phyloP scores from a whole-genome alignment of 2,797 vertebrate genomes.

The Pelobates cultripes region DNA sequence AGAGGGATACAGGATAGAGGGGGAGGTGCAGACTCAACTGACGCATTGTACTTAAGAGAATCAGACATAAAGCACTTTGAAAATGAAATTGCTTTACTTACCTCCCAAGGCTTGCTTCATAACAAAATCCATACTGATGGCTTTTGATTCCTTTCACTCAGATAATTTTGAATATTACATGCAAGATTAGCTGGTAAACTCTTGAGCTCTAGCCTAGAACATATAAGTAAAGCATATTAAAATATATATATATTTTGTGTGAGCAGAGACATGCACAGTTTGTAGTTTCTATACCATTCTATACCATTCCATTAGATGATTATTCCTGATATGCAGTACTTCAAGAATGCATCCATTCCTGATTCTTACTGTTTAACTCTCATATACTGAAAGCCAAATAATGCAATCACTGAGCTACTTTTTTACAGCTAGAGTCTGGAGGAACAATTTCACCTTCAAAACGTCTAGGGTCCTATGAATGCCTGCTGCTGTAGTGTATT shows the following conservation, averaged over 20 bases:
- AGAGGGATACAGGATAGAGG: constrained; percentile 35
- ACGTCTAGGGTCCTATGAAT: too few relatives aligned
- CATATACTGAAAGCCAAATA: too few relatives aligned
- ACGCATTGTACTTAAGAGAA: constrained; percentile 51
- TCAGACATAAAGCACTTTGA: constrained; percentile 28
- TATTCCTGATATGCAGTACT: too few relatives aligned
- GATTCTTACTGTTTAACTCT: too few relatives aligned
- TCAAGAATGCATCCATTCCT: too few relatives aligned
- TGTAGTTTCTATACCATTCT: too few relatives aligned
- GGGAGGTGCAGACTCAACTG: constrained; percentile 40
- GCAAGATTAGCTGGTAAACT: constrained; percentile 65
- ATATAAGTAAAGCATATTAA: constrained; percentile 7
- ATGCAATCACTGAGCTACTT: too few relatives aligned
- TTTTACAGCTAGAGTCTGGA: too few relatives aligned
- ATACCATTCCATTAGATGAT: too few relatives aligned
- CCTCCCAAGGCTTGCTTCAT: constrained; percentile 96
- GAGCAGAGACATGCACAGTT: too few relatives aligned
- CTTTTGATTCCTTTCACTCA: constrained; percentile 79
- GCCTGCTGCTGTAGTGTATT: not conserved
- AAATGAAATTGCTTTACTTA: constrained; percentile 69
- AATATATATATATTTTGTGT: not conserved
- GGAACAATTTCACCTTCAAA: too few relatives aligned
- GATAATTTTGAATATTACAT: constrained; percentile 76
- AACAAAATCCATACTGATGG: constrained; percentile 92
- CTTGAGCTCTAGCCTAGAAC: constrained; percentile 29